Evolutionary conservation across 2,113 vertebrate genomes (phyloP).

Genomic region (Myodes glareolus): DNA sequence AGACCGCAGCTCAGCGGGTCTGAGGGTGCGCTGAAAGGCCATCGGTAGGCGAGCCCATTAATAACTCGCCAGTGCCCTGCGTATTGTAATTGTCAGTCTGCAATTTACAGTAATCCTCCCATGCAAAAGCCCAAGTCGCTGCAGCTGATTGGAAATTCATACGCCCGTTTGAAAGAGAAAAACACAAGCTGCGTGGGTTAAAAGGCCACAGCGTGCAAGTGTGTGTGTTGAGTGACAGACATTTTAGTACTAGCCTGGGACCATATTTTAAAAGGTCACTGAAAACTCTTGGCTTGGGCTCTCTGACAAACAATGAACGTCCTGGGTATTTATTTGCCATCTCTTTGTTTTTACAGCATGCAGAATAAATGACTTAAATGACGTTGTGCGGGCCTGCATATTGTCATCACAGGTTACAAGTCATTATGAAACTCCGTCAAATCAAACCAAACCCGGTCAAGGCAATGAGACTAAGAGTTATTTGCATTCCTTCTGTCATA

Average conservation of each 20-base stretch:
- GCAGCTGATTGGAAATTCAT: slow-evolving; percentile 92
- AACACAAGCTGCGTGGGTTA: slow-evolving; percentile 90
- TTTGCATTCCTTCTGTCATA: slow-evolving; percentile 93
- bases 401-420: slow-evolving; percentile 98
- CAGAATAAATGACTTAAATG: slow-evolving; percentile 96
- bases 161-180: slow-evolving; percentile 90
- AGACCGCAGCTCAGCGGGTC: slow-evolving; percentile 90
- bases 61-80: slow-evolving; percentile 92
- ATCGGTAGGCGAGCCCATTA: slow-evolving; percentile 92
- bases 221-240: slow-evolving; percentile 94
- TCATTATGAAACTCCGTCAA: slow-evolving; percentile 95
- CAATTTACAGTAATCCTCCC: slow-evolving; percentile 94
- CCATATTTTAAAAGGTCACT: slow-evolving; percentile 93
- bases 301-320: slow-evolving; percentile 93
- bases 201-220: slow-evolving; percentile 89
- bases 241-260: slow-evolving; percentile 94
- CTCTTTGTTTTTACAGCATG: slow-evolving; percentile 96
- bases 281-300: slow-evolving; percentile 91
- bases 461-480: slow-evolving; percentile 90
- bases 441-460: slow-evolving; percentile 90
- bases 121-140: slow-evolving; percentile 88
- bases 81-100: slow-evolving; percentile 94
- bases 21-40: slow-evolving; percentile 90
- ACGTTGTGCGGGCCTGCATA: slow-evolving; percentile 94
- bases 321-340: slow-evolving; percentile 95